Conservation (phyloP, 2,113 vertebrate genomes). For the Anoplopoma fimbria region DNA sequence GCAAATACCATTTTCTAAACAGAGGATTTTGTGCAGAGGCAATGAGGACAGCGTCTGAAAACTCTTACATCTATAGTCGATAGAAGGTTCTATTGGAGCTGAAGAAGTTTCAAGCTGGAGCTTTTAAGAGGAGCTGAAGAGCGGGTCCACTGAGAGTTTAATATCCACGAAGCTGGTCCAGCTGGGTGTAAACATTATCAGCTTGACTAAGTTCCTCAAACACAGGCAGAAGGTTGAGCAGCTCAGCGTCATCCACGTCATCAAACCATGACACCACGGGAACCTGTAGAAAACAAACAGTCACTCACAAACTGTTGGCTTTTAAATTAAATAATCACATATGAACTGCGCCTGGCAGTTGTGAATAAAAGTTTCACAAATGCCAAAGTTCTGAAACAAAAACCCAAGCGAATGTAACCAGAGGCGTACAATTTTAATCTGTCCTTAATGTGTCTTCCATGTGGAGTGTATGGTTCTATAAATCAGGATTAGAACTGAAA, state of each 20-base stretch:
- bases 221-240: constrained; percentile 90
- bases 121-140: background rate
- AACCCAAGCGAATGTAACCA: background rate
- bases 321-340: background rate
- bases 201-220: constrained; percentile 91
- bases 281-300: constrained; percentile 75
- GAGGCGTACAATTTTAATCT: background rate
- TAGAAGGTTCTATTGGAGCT: background rate
- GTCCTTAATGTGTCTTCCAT: background rate
- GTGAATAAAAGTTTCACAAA: background rate
- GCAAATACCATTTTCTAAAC: constrained; percentile 37
- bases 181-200: constrained; percentile 88
- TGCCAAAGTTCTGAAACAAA: background rate
- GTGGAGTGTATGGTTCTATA: background rate
- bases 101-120: background rate
- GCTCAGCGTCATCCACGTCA: constrained; percentile 90
- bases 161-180: constrained; percentile 88
- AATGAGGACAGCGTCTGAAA: constrained; percentile 19
- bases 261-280: constrained; percentile 94
- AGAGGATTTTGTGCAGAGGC: constrained; percentile 35
- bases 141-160: constrained; percentile 61
- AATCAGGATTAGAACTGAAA: background rate
- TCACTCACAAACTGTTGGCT: background rate
- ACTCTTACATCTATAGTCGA: background rate
- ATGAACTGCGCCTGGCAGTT: background rate